Evolutionary conservation across 2,888 invertebrate species (phyloP), one percentile per base, ranked within the genome.

Genomic region (Pilophorus perplexus): DNA sequence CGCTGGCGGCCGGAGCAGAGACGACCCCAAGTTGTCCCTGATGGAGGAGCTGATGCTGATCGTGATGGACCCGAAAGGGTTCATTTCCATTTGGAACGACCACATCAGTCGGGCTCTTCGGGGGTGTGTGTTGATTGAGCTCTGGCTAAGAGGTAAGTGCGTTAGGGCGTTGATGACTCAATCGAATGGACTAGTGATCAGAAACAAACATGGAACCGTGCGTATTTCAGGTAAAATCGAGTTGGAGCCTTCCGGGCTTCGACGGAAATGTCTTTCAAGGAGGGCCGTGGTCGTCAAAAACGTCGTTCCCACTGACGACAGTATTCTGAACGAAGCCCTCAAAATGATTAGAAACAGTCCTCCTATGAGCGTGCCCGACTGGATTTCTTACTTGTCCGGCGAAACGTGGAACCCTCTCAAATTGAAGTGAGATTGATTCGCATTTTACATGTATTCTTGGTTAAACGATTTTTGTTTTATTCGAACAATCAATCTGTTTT

Each of bases 401-500:
- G 97, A 98, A 82, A 98, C 99, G 73, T 99, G 99, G 99, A 99
- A 99, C 81, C 98, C 98, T 28, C 81, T 99, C 76, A 99, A 99
- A 79, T 82, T 99, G 73, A 62, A 62, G 62, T 62, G 48, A 48
- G 62, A n/a, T n/a, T n/a, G n/a, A n/a, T n/a, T n/a, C n/a, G n/a
- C n/a, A n/a, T n/a, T n/a, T n/a, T n/a, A 6, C 22, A 20, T 10
- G 44, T 33, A n/a, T 33, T n/a, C 6, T 33, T n/a, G n/a, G 37
- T 33, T 33, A 10, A n/a, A 33, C 37, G 8, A 33, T 33, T 33
- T 33, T 33, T 33, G n/a, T 33, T 33, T n/a, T n/a, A n/a, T n/a
- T n/a, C n/a, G n/a, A n/a, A n/a, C n/a, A n/a, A n/a, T n/a, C n/a
- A n/a, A n/a, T n/a, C n/a, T n/a, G n/a, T n/a, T n/a, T n/a, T n/a